Conservation (phyloP, 2,888 invertebrate genomes). For the Drosophila kanekoi region DNA sequence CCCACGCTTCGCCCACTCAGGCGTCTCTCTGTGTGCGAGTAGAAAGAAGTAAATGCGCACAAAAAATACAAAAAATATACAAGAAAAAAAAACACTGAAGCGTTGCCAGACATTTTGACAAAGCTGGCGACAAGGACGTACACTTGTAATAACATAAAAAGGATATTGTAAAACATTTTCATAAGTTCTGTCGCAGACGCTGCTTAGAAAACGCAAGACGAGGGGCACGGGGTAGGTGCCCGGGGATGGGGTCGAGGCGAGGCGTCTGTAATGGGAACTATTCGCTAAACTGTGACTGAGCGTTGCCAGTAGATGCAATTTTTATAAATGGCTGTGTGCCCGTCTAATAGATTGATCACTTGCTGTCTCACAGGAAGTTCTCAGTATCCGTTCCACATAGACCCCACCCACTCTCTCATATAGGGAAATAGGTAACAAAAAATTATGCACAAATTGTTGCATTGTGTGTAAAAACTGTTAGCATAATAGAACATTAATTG, state of each 20-base stretch:
- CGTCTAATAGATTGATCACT: slow-evolving; percentile 38
- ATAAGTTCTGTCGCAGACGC: slow-evolving; percentile 75
- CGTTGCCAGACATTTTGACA: slow-evolving; percentile 82
- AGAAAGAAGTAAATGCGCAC: slow-evolving; percentile 19
- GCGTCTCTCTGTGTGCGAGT: slow-evolving; percentile 15
- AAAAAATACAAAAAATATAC: slow-evolving; percentile 7
- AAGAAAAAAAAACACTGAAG: slow-evolving; percentile 30
- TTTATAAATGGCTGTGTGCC: slow-evolving; percentile 19
- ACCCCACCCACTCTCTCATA: not conserved
- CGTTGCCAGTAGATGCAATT: slow-evolving; percentile 23
- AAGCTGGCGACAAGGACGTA: slow-evolving; percentile 83
- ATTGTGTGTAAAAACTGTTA: slow-evolving; percentile 2
- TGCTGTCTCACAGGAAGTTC: slow-evolving; percentile 35
- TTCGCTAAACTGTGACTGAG: slow-evolving; percentile 32
- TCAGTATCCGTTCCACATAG: slow-evolving; percentile 29
- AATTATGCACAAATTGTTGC: not conserved
- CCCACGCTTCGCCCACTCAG: slow-evolving; percentile 4
- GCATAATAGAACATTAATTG: too few relatives aligned
- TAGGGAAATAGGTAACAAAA: slow-evolving; percentile 4
- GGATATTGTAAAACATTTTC: slow-evolving; percentile 84
- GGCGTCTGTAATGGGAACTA: slow-evolving; percentile 16
- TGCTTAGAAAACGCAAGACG: slow-evolving; percentile 30
- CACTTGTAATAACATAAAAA: slow-evolving; percentile 83
- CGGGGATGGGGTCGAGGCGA: not conserved
- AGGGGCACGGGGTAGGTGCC: not conserved